Conservation (phyloP, 2,888 invertebrate genomes). For the Parelbella ahira region DNA sequence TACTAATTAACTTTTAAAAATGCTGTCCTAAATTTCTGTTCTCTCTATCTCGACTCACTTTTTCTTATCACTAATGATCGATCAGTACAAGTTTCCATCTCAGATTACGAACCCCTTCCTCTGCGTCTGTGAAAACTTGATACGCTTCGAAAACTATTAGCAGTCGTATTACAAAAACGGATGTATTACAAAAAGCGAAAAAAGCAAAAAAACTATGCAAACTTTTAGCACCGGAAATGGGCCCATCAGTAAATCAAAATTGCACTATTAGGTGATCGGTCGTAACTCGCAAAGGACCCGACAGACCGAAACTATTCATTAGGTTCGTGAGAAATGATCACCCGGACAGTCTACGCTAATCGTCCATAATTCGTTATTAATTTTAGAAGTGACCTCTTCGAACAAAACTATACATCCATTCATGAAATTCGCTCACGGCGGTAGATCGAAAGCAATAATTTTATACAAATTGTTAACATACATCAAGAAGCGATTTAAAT, state of each 20-base stretch:
- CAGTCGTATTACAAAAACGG: conserved; percentile 10
- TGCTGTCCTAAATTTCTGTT: too few species aligned
- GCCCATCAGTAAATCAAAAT: conserved; percentile 74
- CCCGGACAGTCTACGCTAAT: conserved; percentile 35
- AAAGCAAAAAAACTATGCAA: conserved; percentile 10
- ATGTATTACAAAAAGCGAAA: conserved; percentile 3
- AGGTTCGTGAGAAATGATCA: conserved; percentile 45
- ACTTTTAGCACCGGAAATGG: conserved; percentile 68
- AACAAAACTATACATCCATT: conserved; percentile 24
- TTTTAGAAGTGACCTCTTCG: conserved; percentile 11
- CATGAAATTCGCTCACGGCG: conserved; percentile 27
- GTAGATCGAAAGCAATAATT: conserved; percentile 26
- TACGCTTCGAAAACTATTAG: too few species aligned
- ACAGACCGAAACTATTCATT: conserved; percentile 52
- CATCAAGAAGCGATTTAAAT: conserved; percentile 15
- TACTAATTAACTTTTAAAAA: too few species aligned
- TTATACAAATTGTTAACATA: conserved; percentile 23
- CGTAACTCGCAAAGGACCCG: conserved; percentile 48
- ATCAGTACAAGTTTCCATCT: conserved; percentile 3
- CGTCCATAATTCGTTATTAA: conserved; percentile 29
- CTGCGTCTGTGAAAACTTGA: conserved; percentile 2
- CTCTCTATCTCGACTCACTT: background rate
- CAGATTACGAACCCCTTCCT: conserved; percentile 4
- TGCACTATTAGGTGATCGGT: conserved; percentile 58
- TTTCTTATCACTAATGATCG: conserved; percentile 4